These are phyloP conservation scores for Taenioides sp. DNA, from an alignment of 2,797 vertebrate genomes.

Conservation along the genomic window DNA sequence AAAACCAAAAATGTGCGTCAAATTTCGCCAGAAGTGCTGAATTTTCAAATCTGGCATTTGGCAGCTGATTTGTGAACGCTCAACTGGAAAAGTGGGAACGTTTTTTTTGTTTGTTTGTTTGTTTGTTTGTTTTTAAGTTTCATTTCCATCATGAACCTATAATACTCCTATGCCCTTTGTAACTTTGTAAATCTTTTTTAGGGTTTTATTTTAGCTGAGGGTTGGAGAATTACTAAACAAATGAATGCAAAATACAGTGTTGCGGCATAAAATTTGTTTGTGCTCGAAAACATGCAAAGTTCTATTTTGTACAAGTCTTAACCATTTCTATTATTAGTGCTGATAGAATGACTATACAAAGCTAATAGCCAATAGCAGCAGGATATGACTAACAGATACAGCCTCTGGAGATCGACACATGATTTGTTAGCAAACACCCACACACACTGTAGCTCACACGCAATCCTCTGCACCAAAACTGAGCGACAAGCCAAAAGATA, in stretches of 20 bases:
- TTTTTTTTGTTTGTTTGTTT: too few species aligned
- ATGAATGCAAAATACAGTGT: background rate
- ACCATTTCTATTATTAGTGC: background rate
- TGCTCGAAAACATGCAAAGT: background rate
- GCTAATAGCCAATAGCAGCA: conserved; percentile 15
- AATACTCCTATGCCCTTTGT: too few species aligned
- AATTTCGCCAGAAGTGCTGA: too few species aligned
- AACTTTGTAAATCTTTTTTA: too few species aligned
- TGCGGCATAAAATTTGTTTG: background rate
- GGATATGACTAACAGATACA: conserved; percentile 18
- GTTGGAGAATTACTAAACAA: background rate
- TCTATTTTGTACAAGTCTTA: background rate
- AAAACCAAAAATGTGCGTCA: too few species aligned
- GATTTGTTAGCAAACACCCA: conserved; percentile 23
- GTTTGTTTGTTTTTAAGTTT: too few species aligned
- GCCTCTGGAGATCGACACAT: conserved; percentile 18
- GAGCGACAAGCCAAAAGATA: conserved; percentile 24
- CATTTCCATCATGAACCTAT: too few species aligned
- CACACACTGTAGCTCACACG: conserved; percentile 19
- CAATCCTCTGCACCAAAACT: conserved; percentile 9
- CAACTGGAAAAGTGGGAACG: too few species aligned
- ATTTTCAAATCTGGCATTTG: too few species aligned
- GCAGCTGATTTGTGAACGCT: too few species aligned
- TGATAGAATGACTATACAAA: conserved; percentile 19
- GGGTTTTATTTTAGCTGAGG: background rate